These are phyloP conservation scores for Taurulus bubalis DNA, from an alignment of 2,113 vertebrate genomes.

Conservation along the genomic window DNA sequence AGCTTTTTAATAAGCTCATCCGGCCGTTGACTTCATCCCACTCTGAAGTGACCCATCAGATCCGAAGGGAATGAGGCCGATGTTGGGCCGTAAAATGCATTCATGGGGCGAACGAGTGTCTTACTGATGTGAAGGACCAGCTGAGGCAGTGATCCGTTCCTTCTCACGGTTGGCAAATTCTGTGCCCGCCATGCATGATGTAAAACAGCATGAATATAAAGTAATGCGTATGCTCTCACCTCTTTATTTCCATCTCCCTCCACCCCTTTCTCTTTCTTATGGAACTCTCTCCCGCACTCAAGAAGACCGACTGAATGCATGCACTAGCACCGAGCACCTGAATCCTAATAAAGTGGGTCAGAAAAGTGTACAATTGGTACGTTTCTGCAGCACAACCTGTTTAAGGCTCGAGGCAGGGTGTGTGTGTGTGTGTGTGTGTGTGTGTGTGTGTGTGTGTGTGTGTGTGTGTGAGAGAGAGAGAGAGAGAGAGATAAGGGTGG, in stretches of 20 bases:
- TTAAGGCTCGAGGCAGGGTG: constrained; percentile 38
- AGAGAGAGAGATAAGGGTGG: neutral
- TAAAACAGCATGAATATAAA: constrained; percentile 56
- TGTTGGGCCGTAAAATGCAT: constrained; percentile 44
- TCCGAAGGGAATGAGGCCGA: constrained; percentile 24
- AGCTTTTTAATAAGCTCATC: constrained; percentile 57
- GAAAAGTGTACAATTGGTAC: constrained; percentile 52
- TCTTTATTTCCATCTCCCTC: neutral
- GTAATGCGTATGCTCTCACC: constrained; percentile 2
- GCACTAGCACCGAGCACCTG: constrained; percentile 35
- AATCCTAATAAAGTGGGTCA: constrained; percentile 63
- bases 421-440: constrained; percentile 8
- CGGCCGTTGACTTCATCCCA: constrained; percentile 46
- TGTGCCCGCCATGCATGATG: constrained; percentile 18
- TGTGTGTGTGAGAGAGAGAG: constrained; percentile 1
- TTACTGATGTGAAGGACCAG: constrained; percentile 55
- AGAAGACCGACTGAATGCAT: constrained; percentile 36
- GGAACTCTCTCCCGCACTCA: constrained; percentile 19
- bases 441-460: neutral
- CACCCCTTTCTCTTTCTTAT: constrained; percentile 3
- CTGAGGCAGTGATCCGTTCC: constrained; percentile 17
- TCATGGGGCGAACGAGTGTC: constrained; percentile 30
- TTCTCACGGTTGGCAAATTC: constrained; percentile 4
- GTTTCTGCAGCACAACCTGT: constrained; percentile 60
- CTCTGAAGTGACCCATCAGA: constrained; percentile 46